Base-by-base conservation (phyloP, 2,113 vertebrate species). In the Nothocercus julius region DNA sequence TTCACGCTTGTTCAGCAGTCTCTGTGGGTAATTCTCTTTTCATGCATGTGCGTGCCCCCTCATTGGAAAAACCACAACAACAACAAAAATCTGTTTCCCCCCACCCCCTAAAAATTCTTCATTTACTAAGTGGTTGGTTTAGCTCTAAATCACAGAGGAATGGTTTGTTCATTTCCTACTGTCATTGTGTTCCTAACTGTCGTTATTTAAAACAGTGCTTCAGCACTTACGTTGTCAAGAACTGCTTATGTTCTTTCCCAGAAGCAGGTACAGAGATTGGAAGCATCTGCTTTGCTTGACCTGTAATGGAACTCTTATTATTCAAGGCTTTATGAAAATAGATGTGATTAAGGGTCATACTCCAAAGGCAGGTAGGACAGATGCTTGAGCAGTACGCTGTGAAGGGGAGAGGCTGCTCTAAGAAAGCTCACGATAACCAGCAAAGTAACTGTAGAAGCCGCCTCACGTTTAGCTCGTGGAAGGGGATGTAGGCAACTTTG, bases 11-110 rank as follows among this genome's bases (percentile, higher is more conserved):
- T 58, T 56, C 69, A 51, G 45, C 34, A 51, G 0, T 68, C 40
- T 92, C 56, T 64, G 1, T 27, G 4, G 34, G 34, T 74, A 30
- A 28, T 47, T 32, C 54, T 77, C 22, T 28, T 85, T 73, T 7
- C 2, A 1, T 19, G 36, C 19, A 19, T 6, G 4, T 8, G 4
- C 24, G 63, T 6, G 5, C 0, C 82, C 82, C 36, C 67, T 62
- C 47, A 58, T 32, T 77, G 90, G 90, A 7, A 82, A 67, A 30
- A 3, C 13, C 22, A 53, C 59, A 34, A 7, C 3, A 49, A 34
- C 8, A 9, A 49, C 15, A 75, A 85, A 59, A 36, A 32, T 30
- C 28, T 58, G 28, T 19, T 32, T 21, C 17, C 16, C 27, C 16
- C 28, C 25, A 20, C n/a, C 8, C 44, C 32, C 47, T 16, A 22